These are phyloP conservation scores for Platyrinchus mystaceus DNA, from an alignment of 2,797 vertebrate species.

Conservation along the genomic window DNA sequence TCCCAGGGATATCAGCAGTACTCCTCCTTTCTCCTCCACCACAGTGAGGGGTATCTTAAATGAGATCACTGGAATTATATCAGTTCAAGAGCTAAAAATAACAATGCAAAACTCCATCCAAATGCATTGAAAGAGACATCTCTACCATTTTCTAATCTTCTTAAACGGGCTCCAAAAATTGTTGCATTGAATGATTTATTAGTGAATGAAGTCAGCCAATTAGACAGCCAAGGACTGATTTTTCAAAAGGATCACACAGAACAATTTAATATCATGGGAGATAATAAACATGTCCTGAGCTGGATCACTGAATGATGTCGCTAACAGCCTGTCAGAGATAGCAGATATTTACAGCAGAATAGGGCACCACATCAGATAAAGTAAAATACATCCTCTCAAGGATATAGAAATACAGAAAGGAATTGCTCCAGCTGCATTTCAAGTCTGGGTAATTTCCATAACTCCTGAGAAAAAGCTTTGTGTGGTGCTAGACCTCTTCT, in stretches of 20 bases:
- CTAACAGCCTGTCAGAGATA: conserved; percentile 48
- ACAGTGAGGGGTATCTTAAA: not conserved
- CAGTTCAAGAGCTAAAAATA: not conserved
- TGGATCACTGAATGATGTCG: not conserved
- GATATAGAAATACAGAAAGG: conserved; percentile 9
- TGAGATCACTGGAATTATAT: not conserved
- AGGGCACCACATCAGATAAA: conserved; percentile 54
- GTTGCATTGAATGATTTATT: conserved; percentile 3
- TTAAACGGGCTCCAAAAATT: not conserved
- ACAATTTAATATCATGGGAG: conserved; percentile 1
- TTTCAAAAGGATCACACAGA: not conserved
- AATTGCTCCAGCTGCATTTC: not conserved
- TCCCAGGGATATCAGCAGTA: not conserved
- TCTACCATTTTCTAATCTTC: not conserved
- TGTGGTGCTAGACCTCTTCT: not conserved
- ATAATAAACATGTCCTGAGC: conserved; percentile 26
- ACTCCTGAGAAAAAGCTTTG: not conserved
- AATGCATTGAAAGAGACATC: not conserved
- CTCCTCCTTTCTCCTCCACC: not conserved
- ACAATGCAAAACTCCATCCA: not conserved
- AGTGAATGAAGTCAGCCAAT: conserved; percentile 4
- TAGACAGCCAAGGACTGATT: not conserved
- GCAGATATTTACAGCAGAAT: conserved; percentile 48
- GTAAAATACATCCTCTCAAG: conserved; percentile 36
- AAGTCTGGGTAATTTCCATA: not conserved